Base-by-base conservation (phyloP, 1,140 invertebrate genomes). In the Gerris buenoi region DNA sequence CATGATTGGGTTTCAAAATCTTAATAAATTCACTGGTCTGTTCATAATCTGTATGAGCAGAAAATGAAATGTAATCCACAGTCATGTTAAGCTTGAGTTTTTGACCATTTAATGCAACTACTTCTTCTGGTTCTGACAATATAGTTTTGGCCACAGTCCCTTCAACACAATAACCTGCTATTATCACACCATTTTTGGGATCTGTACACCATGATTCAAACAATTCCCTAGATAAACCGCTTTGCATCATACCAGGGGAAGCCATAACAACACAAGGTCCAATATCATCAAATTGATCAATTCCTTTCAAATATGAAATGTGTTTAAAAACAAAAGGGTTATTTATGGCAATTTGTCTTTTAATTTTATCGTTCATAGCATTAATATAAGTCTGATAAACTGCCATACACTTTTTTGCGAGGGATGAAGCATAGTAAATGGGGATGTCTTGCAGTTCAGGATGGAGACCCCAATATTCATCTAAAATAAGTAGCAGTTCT, bases 161-260 rank as follows among this genome's bases (percentile, higher is more conserved):
- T 80, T 99, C 97, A 5, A 99, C 97, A 79, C 96, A 99, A 77
- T 99, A 99, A 74, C 95, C 85, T 68, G 97, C 96, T 73, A 99
- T 97, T 63, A 99, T 98, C 29, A 95, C 93, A 0, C 97, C 97
- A 80, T 99, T 99, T 75, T 97, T 95, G 1, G 92, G 82, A 79
- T 98, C 95, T 0, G 93, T 94, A 76, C 96, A 99, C 97, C 97
- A 99, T 1, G 86, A 91, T 79, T 99, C 97, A 81, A 99, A 99
- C 2, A 99, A 81, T 79, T 99, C 97, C 29, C 97, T 80, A 0
- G 95, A 98, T 1, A 99, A 79, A 0, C 97, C 97, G 74, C 91
- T 97, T 80, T 99, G 97, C 93, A 99, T 96, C 96, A 99, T 99
- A 77, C 97, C 97, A 1, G 97, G 97, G 0, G 93, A 96, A 0